A percentile compares a stretch with the other conserved stretches of the same genome.
Conservation (phyloP, 2,113 vertebrate genomes). For the Xiphias gladius region DNA sequence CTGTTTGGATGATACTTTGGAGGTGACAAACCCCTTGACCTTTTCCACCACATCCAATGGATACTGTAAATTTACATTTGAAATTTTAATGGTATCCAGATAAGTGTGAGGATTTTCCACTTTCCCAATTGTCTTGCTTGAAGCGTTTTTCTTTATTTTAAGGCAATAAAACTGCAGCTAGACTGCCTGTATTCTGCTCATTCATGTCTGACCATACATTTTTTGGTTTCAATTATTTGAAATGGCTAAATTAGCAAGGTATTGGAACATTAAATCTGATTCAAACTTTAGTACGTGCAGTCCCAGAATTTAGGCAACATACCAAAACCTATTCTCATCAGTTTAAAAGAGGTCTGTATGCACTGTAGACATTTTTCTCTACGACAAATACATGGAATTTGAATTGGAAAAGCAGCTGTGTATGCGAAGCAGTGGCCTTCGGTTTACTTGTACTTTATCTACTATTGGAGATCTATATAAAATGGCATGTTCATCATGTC, state of each 20-base stretch:
- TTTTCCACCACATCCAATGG: neutral
- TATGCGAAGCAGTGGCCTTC: neutral
- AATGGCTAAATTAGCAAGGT: neutral
- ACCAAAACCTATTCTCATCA: neutral
- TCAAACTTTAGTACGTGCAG: neutral
- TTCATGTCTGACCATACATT: neutral
- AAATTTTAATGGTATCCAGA: neutral
- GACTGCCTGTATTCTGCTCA: neutral
- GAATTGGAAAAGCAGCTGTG: neutral
- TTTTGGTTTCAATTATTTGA: neutral
- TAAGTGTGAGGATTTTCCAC: neutral
- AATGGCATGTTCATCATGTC: neutral
- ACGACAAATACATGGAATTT: neutral
- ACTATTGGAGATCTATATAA: neutral
- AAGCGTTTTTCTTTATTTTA: neutral
- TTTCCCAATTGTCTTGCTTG: neutral
- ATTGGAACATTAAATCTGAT: neutral
- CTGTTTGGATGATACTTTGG: neutral
- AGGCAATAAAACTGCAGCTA: neutral
- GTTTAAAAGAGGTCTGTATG: neutral
- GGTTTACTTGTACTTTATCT: neutral
- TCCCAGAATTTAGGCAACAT: neutral
- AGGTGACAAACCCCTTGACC: slow-evolving; percentile 28
- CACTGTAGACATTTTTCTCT: neutral
- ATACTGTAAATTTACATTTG: neutral